A percentile compares a stretch with the other conserved stretches of the same genome.
These are phyloP conservation scores for Agraylea sexmaculata DNA, from an alignment of 1,140 invertebrate species.

Conservation along the genomic window DNA sequence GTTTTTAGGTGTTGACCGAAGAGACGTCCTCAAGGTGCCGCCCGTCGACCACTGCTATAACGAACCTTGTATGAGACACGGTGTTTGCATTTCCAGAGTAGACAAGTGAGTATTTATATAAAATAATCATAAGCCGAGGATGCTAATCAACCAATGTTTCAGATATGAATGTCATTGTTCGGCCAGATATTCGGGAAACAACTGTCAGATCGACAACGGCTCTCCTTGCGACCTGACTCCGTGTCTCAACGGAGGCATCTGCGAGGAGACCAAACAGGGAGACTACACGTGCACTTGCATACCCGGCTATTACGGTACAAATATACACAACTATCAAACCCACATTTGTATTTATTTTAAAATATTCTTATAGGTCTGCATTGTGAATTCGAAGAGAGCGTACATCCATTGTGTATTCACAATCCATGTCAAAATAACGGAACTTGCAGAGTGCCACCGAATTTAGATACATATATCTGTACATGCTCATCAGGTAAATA, in stretches of 20 bases:
- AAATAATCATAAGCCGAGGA: too few species aligned
- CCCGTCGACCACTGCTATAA: constrained; percentile 58
- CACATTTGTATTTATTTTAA: constrained; percentile 5
- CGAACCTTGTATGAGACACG: constrained; percentile 70
- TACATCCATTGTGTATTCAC: constrained; percentile 56
- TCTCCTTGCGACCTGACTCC: constrained; percentile 55
- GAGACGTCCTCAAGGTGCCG: constrained; percentile 39
- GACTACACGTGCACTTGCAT: constrained; percentile 66
- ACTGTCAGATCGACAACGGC: constrained; percentile 69
- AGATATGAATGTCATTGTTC: constrained; percentile 69
- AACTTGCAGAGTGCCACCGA: constrained; percentile 47
- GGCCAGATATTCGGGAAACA: constrained; percentile 67
- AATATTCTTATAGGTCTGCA: constrained; percentile 43
- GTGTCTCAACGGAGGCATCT: constrained; percentile 66
- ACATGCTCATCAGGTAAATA: constrained; percentile 42
- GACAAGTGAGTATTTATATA: constrained; percentile 37
- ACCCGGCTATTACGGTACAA: constrained; percentile 53
- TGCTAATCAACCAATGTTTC: too few species aligned
- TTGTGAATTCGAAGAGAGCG: constrained; percentile 66
- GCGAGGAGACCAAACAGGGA: constrained; percentile 57
- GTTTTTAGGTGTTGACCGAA: constrained; percentile 33
- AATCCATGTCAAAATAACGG: constrained; percentile 65
- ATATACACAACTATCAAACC: neutral
- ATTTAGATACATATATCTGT: constrained; percentile 44
- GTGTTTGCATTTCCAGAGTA: constrained; percentile 58